A percentile compares a stretch with the other conserved stretches of the same genome.
These are phyloP conservation scores for Manacus vitellinus DNA, from an alignment of 2,113 vertebrate species.

Conservation along the genomic window DNA sequence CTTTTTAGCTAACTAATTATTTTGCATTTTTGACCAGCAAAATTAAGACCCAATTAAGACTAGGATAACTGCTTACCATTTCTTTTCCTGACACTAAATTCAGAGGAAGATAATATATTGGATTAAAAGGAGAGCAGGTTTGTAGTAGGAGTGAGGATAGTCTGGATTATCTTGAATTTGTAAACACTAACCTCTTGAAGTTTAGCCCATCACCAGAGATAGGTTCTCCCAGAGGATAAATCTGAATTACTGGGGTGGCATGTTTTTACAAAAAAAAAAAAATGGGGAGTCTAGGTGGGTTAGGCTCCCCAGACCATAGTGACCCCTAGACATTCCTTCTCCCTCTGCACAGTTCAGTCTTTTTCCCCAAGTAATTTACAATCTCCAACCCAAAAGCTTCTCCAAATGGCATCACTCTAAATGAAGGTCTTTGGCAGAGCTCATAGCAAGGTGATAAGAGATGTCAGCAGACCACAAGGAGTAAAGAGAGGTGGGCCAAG, in stretches of 20 bases:
- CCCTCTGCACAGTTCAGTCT: neutral
- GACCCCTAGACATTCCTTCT: neutral
- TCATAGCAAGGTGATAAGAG: neutral
- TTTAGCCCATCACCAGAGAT: neutral
- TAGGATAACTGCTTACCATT: neutral
- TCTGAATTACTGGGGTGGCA: neutral
- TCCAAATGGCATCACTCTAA: neutral
- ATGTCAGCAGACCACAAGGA: neutral
- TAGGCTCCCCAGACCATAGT: neutral
- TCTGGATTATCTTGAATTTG: neutral
- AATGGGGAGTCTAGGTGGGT: accelerated
- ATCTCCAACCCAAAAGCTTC: neutral
- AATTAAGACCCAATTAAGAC: neutral
- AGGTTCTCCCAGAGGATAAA: neutral
- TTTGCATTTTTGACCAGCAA: constrained; percentile 16
- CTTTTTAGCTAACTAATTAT: constrained; percentile 29
- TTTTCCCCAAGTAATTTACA: neutral
- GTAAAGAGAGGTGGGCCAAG: neutral
- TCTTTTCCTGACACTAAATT: neutral
- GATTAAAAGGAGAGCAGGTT: neutral
- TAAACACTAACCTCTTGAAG: neutral
- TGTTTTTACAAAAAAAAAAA: neutral
- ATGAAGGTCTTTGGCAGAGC: neutral
- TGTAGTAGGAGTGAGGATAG: neutral
- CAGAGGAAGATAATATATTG: neutral